phyloP scores from a whole-genome alignment of 2,888 invertebrate genomes.

The Megamerina dolium region DNA sequence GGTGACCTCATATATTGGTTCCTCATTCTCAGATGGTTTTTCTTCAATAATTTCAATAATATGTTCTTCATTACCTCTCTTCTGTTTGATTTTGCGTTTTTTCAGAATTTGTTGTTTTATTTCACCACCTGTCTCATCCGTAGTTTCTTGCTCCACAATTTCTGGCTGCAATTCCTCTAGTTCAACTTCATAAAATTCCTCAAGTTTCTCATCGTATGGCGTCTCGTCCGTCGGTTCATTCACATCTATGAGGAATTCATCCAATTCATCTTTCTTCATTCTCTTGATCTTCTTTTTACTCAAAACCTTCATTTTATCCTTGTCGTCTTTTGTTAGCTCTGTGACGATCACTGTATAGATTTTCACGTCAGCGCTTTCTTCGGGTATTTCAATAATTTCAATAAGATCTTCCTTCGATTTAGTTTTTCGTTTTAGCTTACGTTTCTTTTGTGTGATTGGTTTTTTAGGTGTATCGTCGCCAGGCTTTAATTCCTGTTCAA shows the following conservation, averaged over 20 bases:
- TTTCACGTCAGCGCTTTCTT: constrained; percentile 18
- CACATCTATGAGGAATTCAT: constrained; percentile 38
- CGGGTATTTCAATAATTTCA: constrained; percentile 43
- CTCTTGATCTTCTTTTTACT: constrained; percentile 38
- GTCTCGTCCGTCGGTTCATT: constrained; percentile 30
- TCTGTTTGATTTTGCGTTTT: constrained; percentile 41
- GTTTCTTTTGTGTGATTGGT: constrained; percentile 38
- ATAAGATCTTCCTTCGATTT: constrained; percentile 48
- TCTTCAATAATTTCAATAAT: constrained; percentile 47
- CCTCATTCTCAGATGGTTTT: constrained; percentile 36
- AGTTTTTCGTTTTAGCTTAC: constrained; percentile 42
- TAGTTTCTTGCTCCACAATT: constrained; percentile 25
- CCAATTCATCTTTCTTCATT: constrained; percentile 37
- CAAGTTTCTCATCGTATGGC: constrained; percentile 20
- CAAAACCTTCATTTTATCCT: constrained; percentile 18
- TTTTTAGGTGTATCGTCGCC: constrained; percentile 32
- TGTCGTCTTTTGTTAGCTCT: constrained; percentile 20
- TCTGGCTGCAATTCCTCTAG: constrained; percentile 41
- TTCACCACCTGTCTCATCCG: constrained; percentile 29
- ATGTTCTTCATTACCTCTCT: constrained; percentile 49
- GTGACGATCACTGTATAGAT: constrained; percentile 33
- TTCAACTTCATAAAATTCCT: constrained; percentile 35
- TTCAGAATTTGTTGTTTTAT: constrained; percentile 32
- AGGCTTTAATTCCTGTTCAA: constrained; percentile 28
- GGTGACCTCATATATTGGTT: constrained; percentile 48